Percentiles rank a stretch among this genome's conserved stretches.
These are phyloP conservation scores for Rhinophrynus dorsalis DNA, from an alignment of 2,797 vertebrate genomes.

Conservation along the genomic window DNA sequence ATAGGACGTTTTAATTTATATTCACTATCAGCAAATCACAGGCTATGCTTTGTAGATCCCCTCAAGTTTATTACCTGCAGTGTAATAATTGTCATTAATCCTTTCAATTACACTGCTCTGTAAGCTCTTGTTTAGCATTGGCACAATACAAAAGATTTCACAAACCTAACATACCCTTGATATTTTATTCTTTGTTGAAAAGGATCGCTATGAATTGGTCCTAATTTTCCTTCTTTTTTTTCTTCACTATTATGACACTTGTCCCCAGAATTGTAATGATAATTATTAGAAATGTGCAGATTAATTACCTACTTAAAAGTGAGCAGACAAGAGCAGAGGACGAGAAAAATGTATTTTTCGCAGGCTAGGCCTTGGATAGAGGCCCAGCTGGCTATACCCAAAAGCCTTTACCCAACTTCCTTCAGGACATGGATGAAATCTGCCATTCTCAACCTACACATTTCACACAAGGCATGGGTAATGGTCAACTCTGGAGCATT, in stretches of 20 bases:
- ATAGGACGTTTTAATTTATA: too few species aligned
- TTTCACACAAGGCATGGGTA: too few species aligned
- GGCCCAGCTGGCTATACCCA: not conserved
- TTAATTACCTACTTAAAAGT: not conserved
- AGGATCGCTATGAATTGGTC: not conserved
- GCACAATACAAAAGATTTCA: too few species aligned
- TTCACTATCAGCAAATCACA: conserved; percentile 3
- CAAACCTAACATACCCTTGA: too few species aligned
- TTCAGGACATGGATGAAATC: too few species aligned
- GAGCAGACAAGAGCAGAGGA: not conserved
- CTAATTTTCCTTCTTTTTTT: not conserved
- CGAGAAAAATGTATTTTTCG: not conserved
- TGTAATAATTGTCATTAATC: conserved; percentile 41
- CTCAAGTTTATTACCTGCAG: conserved; percentile 27
- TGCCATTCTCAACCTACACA: too few species aligned
- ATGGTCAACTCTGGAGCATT: too few species aligned
- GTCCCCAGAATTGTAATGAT: not conserved
- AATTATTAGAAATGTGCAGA: not conserved
- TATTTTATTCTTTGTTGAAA: too few species aligned
- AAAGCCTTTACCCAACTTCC: too few species aligned
- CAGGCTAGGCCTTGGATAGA: not conserved
- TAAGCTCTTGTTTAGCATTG: not conserved
- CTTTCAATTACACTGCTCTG: conserved; percentile 24
- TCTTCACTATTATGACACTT: not conserved
- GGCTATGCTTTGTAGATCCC: conserved; percentile 22